Percentiles rank a stretch among this genome's conserved stretches.
phyloP scores from a whole-genome alignment of 2,797 vertebrate species.

The Gymnoscopelus braueri region DNA sequence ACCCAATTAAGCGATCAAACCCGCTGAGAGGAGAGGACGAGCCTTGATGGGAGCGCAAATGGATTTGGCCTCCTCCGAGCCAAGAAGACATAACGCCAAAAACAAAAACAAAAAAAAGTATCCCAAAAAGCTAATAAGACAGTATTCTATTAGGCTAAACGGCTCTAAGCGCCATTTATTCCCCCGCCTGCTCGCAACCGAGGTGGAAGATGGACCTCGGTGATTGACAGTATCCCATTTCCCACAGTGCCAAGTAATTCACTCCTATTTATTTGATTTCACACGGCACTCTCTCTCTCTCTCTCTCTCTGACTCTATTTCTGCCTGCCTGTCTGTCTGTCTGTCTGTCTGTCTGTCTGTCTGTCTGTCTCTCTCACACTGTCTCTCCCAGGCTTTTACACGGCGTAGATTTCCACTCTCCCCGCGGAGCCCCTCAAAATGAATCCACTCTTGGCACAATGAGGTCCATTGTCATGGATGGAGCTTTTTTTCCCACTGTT shows the following conservation, averaged over 20 bases:
- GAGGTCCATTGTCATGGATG: conserved; percentile 64
- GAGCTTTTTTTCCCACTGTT: conserved; percentile 63
- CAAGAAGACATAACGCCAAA: not conserved
- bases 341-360: not conserved
- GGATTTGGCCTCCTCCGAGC: not conserved
- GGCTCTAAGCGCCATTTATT: conserved; percentile 28
- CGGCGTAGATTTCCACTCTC: conserved; percentile 51
- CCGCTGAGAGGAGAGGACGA: conserved; percentile 12
- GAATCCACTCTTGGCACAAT: conserved; percentile 66
- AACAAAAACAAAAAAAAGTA: conserved; percentile 2
- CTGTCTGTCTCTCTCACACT: not conserved
- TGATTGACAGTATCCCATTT: conserved; percentile 56
- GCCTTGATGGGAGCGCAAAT: conserved; percentile 7
- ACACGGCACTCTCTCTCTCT: conserved; percentile 25
- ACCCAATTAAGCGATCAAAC: conserved; percentile 31
- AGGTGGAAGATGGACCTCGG: conserved; percentile 46
- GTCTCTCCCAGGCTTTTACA: conserved; percentile 33
- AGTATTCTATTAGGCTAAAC: conserved; percentile 33
- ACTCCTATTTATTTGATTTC: conserved; percentile 66
- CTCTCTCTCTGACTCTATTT: conserved; percentile 30
- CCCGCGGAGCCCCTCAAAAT: conserved; percentile 53
- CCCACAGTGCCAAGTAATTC: conserved; percentile 58
- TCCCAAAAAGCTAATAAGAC: conserved; percentile 15
- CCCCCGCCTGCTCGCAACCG: conserved; percentile 16
- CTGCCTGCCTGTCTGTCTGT: conserved; percentile 8